Evolutionary conservation across 2,113 vertebrate genomes (phyloP), one percentile per base, ranked within the genome.

Genomic region (Podarcis muralis): DNA sequence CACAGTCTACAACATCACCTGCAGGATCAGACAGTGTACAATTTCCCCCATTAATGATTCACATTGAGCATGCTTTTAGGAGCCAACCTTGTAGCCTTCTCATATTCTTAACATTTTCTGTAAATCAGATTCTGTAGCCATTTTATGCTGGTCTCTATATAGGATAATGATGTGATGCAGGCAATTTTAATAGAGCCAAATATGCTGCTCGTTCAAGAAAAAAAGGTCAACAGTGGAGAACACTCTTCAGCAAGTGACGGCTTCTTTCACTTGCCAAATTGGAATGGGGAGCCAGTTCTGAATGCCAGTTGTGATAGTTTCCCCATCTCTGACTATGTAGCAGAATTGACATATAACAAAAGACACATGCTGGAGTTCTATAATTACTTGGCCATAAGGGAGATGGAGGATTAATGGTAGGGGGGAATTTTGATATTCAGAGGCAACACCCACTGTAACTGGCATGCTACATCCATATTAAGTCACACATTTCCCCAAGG

Each of bases 401-500:
- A 81, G 86, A 23, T 48, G 32, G 79, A 85, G 83, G 48, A 30
- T 18, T 3, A 0, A 2, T 27, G 27, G 59, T 62, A 62, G 13
- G 59, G 0, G 3, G 40, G n/a, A 77, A 48, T 48, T 0, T 0
- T n/a, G n/a, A 65, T 0, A 1, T 66, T 43, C 3, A 59, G 72
- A 69, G 80, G 74, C 3, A 0, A 68, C 40, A 57, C 35, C 84
- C 80, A 13, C 66, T 53, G 6, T 6, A 0, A 0, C 53, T 77
- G 84, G 3, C 0, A 0, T 3, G 43, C 57, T 75, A 75, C 53
- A 65, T 0, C 0, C 35, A 0, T 23, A 22, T 18, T n/a, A 92
- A 72, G 20, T 89, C 90, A 78, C 80, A 20, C 7, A 57, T 88
- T 78, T 72, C 40, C 86, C 43, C 71, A 5, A 9, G 18, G 87